Evolutionary conservation across 2,113 vertebrate species (phyloP).

Genomic region (Hyla sarda): DNA sequence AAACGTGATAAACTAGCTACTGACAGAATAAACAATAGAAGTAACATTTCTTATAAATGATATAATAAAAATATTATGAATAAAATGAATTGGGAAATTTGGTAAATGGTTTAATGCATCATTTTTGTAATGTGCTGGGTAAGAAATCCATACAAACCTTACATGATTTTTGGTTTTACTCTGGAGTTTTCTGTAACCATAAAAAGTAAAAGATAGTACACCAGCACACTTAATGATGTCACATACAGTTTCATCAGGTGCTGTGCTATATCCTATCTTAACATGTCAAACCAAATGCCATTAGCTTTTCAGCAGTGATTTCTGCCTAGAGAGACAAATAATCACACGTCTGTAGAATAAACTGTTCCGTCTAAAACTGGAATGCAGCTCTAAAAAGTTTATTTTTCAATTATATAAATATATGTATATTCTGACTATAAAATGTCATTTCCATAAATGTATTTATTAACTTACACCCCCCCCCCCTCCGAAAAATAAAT

Average conservation of each 20-base stretch:
- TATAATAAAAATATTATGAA: no score
- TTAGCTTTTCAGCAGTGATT: neutral
- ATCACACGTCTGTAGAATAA: slow-evolving; percentile 2
- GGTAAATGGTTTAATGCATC: no score
- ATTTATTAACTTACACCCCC: neutral
- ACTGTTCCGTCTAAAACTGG: neutral
- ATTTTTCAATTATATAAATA: neutral
- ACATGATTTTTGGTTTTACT: neutral
- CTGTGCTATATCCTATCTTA: slow-evolving; percentile 32
- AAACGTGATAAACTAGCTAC: no score
- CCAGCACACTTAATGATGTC: slow-evolving; percentile 25
- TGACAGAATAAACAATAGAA: no score
- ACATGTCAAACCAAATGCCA: slow-evolving; percentile 31
- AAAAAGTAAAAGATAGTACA: neutral
- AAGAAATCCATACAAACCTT: neutral
- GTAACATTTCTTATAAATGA: no score
- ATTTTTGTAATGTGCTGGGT: neutral
- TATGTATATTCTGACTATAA: slow-evolving; percentile 12
- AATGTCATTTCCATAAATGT: slow-evolving; percentile 5
- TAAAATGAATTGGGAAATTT: no score
- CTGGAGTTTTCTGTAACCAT: neutral
- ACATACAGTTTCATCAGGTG: slow-evolving; percentile 32
- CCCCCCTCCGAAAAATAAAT: no score
- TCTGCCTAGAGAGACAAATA: slow-evolving; percentile 31
- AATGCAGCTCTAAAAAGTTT: neutral